phyloP scores from a whole-genome alignment of 2,113 vertebrate species.

The cat (Felis catus) region F.catus_Fca126_mat1.0 CM031420.1:12670001-12670500 shows the following conservation, averaged over 20 bases:
- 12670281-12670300: background rate
- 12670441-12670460: background rate
- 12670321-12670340: background rate
- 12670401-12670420: background rate
- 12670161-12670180: accelerated
- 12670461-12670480: no score
- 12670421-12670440: background rate
- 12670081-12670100: no score
- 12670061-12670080: no score
- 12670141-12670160: no score
- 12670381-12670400: background rate
- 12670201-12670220: no score
- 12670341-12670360: background rate
- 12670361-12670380: background rate
- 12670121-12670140: no score
- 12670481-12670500: background rate
- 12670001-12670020: background rate
- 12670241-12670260: background rate
- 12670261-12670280: background rate
- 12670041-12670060: no score
- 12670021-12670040: background rate
- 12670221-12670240: background rate
- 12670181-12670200: no score
- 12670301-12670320: background rate
- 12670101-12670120: no score